Evolutionary conservation across 1,140 invertebrate genomes (phyloP), one percentile per base, ranked within the genome.

Genomic region (Drosophila watanabei): DNA sequence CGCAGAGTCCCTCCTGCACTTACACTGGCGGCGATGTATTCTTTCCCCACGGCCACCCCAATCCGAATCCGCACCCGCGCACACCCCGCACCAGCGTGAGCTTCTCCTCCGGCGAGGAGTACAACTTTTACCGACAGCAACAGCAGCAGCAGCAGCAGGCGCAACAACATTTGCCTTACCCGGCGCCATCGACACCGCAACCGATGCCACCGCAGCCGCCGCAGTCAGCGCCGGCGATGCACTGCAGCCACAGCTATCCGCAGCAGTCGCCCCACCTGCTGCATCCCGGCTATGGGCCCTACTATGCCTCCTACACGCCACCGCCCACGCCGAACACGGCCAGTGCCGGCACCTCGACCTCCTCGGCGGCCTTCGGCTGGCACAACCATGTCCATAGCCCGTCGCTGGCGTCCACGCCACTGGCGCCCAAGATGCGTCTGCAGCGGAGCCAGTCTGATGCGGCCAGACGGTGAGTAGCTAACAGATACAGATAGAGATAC

Each of bases 401-500:
- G 14, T 24, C 39, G 54, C 49, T 90, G 75, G 71, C 85, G 16
- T 80, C 85, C 30, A 82, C 85, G 14, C 87, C 85, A 72, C 54
- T 58, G 39, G 80, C 80, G 33, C 61, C 86, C 60, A 92, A 91
- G 77, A 91, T 91, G 87, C 87, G 91, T 10, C 73, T 92, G 49
- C 91, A 92, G 73, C 91, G 91, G 52, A 92, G 88, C 45, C 82
- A 91, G 61, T 91, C 92, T 18, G 92, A 93, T 82, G 83, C 92
- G 43, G 83, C 90, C 46, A 92, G 92, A 92, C 89, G 92, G 92
- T 93, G 70, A 88, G 92, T 80, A 68, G 43, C n/a, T 37, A 39
- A 39, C 14, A 33, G 33, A 24, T 62, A 8, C 39, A 11, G 10
- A 20, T 45, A 18, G 0, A n/a, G 41, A 45, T 45, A 43, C 43